Base-by-base conservation (phyloP, 1,140 invertebrate species). In the Grapholita molesta region DNA sequence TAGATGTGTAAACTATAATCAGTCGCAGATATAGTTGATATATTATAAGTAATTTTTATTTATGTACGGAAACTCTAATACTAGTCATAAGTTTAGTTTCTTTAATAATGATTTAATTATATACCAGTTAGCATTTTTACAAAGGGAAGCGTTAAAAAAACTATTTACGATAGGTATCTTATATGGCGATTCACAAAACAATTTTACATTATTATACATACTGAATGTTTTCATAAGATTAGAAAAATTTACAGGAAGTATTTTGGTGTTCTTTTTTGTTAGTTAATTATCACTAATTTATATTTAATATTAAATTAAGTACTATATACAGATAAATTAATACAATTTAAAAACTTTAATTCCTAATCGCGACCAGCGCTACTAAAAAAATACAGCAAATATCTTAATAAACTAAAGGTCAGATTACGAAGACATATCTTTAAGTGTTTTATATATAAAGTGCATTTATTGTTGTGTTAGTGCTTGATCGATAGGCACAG, bases 221-320 rank as follows among this genome's bases (percentile, higher is more conserved):
- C 71, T 75, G 71, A 72, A 78, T 75, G 67, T 72, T 82, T 80
- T 86, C 82, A 89, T 89, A 87, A 86, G 81, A 84, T 84, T 84
- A 87, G 77, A 82, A 77, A 67, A 76, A 79, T 84, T 76, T 88
- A 90, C 81, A 87, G 77, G 78, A 80, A 76, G 77, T 77, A 74
- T 85, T 89, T 90, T 86, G 86, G 89, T 86, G 88, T 89, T 85
- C 76, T 79, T 84, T 85, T 90, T 87, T 74, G 73, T 87, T 84
- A 69, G 77, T 77, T 84, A 77, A 73, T 74, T 74, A 73, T 24
- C 71, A 69, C 53, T 70, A 70, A 52, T 66, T 67, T 66, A 69
- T 32, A 70, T 32, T 66, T 67, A 67, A 74, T 48, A 70, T 33
- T 71, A 72, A 68, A 61, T 66, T 80, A 78, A 79, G 55, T 83